Evolutionary conservation across 1,140 invertebrate species (phyloP).

Genomic region (Reticulitermes speratus): DNA sequence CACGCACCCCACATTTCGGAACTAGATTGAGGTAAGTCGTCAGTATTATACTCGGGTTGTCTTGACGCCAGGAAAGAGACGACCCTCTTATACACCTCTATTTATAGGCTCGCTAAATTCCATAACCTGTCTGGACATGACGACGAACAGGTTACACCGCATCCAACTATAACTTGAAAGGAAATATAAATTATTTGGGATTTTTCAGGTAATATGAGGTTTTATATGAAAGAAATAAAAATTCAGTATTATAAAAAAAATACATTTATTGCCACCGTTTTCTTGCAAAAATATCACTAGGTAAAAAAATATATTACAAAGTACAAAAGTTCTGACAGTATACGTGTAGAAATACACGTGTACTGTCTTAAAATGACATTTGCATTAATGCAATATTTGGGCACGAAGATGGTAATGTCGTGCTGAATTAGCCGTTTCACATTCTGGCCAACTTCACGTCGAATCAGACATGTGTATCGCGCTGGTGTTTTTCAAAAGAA

Average conservation of each 20-base stretch:
- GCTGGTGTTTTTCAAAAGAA: background rate
- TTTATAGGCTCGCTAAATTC: too few relatives aligned
- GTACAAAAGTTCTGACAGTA: background rate
- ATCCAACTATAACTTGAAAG: too few relatives aligned
- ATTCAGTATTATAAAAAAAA: background rate
- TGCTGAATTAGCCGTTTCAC: background rate
- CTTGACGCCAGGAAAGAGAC: too few relatives aligned
- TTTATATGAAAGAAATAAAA: background rate
- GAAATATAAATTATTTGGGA: too few relatives aligned
- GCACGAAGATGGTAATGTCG: background rate
- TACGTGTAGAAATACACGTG: background rate
- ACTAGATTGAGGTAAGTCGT: too few relatives aligned
- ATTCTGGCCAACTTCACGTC: background rate
- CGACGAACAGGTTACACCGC: too few relatives aligned
- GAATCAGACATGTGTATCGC: background rate
- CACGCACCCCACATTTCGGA: too few relatives aligned
- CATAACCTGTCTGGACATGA: too few relatives aligned
- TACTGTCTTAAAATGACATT: background rate
- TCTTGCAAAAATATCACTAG: conserved; percentile 29
- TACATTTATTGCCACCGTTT: conserved; percentile 31
- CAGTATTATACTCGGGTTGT: too few relatives aligned
- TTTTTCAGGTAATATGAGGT: too few relatives aligned
- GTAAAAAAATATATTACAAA: conserved; percentile 22
- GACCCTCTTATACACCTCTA: too few relatives aligned
- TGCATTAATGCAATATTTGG: background rate